Evolutionary conservation across 2,113 vertebrate genomes (phyloP).

Genomic region (Dicerorhinus sumatrensis): DNA sequence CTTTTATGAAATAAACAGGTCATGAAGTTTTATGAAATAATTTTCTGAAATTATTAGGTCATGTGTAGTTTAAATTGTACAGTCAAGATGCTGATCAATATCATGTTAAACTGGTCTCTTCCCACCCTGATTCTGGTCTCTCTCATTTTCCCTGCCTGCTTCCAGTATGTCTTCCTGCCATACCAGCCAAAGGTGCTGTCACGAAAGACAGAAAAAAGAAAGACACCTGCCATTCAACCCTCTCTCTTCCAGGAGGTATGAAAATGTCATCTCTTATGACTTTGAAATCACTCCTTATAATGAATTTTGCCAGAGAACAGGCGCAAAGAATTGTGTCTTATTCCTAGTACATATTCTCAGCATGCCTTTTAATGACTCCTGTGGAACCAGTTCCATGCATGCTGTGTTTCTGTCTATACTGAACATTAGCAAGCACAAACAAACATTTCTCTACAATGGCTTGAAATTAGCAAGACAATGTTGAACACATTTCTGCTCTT

Average conservation of each 20-base stretch:
- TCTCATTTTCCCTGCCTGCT: not conserved
- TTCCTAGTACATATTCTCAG: slow-evolving; percentile 70
- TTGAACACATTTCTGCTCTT: slow-evolving; percentile 61
- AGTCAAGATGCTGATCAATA: not conserved
- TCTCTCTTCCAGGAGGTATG: not conserved
- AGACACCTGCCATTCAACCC: not conserved
- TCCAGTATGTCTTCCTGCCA: not conserved
- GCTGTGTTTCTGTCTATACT: slow-evolving; percentile 70
- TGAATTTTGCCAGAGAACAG: slow-evolving; percentile 55
- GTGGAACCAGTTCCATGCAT: slow-evolving; percentile 51
- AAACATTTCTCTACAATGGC: slow-evolving; percentile 58
- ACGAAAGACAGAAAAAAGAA: not conserved
- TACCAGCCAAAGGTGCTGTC: not conserved
- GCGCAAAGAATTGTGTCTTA: slow-evolving; percentile 56
- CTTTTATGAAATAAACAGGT: not conserved
- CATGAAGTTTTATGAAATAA: not conserved
- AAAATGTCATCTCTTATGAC: slow-evolving; percentile 24
- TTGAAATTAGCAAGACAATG: slow-evolving; percentile 69
- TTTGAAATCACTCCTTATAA: slow-evolving; percentile 61
- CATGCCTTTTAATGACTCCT: slow-evolving; percentile 66
- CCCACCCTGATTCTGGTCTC: not conserved
- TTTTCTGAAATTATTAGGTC: not conserved
- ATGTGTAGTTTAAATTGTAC: not conserved
- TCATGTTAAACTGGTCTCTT: not conserved
- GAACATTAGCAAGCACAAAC: slow-evolving; percentile 64